phyloP scores from a whole-genome alignment of 2,113 vertebrate species.

The Ariopsis seemanni region DNA sequence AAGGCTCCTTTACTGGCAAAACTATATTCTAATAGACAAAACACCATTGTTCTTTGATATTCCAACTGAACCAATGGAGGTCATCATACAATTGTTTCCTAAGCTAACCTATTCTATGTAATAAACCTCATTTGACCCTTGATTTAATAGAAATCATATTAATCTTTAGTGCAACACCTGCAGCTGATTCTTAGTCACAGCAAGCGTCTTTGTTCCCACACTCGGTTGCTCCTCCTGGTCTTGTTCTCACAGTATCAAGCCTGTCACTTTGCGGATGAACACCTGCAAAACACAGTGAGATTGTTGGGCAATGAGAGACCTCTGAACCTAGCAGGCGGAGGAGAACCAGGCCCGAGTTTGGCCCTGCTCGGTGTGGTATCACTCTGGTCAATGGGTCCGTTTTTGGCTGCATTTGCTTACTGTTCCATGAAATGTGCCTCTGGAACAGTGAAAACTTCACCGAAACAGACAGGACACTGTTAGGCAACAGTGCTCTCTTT shows the following conservation, averaged over 20 bases:
- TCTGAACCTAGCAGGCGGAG: constrained; percentile 63
- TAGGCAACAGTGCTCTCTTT: constrained; percentile 84
- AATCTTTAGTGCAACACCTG: constrained; percentile 24
- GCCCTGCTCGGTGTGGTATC: constrained; percentile 71
- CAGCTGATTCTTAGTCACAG: constrained; percentile 36
- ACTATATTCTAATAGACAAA: neutral
- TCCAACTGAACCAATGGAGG: neutral
- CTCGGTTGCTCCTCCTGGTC: constrained; percentile 57
- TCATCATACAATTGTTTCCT: neutral
- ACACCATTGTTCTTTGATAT: neutral
- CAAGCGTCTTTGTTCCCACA: constrained; percentile 68
- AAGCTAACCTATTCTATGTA: neutral
- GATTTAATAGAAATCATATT: constrained; percentile 15
- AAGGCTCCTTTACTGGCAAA: neutral
- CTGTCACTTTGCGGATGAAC: constrained; percentile 66
- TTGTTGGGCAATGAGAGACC: constrained; percentile 70
- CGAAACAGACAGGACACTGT: constrained; percentile 80
- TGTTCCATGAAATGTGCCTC: constrained; percentile 82
- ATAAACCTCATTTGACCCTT: neutral
- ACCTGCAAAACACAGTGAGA: constrained; percentile 64
- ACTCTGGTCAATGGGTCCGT: constrained; percentile 76
- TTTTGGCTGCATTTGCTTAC: constrained; percentile 84
- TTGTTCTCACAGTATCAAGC: constrained; percentile 56
- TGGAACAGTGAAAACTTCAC: constrained; percentile 74
- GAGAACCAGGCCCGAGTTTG: constrained; percentile 61